Evolutionary conservation across 2,113 vertebrate species (phyloP), one percentile per base, ranked within the genome.

Genomic region (Cygnus atratus): DNA sequence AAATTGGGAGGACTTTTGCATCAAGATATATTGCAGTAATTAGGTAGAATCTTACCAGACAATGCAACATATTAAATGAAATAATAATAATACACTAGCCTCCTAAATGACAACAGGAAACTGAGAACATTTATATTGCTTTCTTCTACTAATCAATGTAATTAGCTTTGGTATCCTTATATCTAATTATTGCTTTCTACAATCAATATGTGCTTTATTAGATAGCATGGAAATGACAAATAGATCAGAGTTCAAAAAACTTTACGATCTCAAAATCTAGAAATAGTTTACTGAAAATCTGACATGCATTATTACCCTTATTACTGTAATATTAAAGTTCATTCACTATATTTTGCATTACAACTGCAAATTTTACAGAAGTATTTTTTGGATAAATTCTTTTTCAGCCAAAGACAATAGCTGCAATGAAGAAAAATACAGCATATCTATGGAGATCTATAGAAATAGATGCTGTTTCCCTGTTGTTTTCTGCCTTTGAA

Each of bases 141-240:
- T 87, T 92, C 58, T 88, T 89, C 87, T 88, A 90, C 50, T 92
- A 63, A 97, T 96, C 95, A 92, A 77, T 84, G 52, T 61, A 93
- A 97, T 96, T 79, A 96, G 65, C 92, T 93, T 91, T 63, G 87
- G 62, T 8, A 62, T 79, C 81, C 87, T 95, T 75, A 48, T 61
- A 65, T 91, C 63, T 96, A 96, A 96, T 74, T 84, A 95, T 31
- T 87, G 80, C 59, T 93, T 90, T 93, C 97, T 86, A 93, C 90
- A 84, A 13, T 79, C 90, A 88, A 28, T 90, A 91, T 82, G 93
- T 92, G 61, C 86, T 95, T 96, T 84, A 96, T 96, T 95, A 97
- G 68, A 72, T 19, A 92, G 84, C 70, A 92, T 84, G 82, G 94
- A 95, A 95, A 96, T 48, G 61, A 82, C 77, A 88, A 68, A 57